Conservation (phyloP, 35 echinoderm and acorn worm species). For the Diadema setosum region DNA sequence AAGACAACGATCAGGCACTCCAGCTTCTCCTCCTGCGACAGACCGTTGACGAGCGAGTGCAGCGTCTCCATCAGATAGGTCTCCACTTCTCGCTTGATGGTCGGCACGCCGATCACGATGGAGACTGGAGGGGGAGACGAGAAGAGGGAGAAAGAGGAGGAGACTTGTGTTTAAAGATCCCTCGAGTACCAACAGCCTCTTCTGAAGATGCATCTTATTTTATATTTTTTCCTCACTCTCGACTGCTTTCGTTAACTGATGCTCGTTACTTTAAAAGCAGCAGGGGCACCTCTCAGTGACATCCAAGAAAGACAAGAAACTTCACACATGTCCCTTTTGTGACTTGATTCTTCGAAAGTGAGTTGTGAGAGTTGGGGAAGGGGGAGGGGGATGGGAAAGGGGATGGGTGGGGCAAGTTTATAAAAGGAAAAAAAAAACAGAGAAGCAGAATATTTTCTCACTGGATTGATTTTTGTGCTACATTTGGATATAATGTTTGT, state of each 20-base stretch:
- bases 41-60: constrained; percentile 59
- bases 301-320: too few relatives aligned
- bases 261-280: not conserved
- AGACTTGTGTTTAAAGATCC: not conserved
- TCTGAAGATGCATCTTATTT: not conserved
- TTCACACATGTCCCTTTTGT: too few relatives aligned
- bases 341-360: too few relatives aligned
- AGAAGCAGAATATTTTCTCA: too few relatives aligned
- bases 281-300: not conserved
- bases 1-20: constrained; percentile 91
- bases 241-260: not conserved
- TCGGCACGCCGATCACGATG: constrained; percentile 88
- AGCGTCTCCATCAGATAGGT: constrained; percentile 87
- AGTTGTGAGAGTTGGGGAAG: too few relatives aligned
- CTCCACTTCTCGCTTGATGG: constrained; percentile 92
- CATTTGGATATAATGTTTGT: too few relatives aligned
- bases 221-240: not conserved
- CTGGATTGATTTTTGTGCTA: too few relatives aligned
- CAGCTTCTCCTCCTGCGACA: constrained; percentile 84
- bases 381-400: too few relatives aligned
- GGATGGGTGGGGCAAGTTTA: too few relatives aligned
- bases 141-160: not conserved
- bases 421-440: too few relatives aligned
- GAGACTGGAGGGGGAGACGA: constrained; percentile 68
- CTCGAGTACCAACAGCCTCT: not conserved